phyloP scores from a whole-genome alignment of 2,113 vertebrate species.

The Mellivora capensis region DNA sequence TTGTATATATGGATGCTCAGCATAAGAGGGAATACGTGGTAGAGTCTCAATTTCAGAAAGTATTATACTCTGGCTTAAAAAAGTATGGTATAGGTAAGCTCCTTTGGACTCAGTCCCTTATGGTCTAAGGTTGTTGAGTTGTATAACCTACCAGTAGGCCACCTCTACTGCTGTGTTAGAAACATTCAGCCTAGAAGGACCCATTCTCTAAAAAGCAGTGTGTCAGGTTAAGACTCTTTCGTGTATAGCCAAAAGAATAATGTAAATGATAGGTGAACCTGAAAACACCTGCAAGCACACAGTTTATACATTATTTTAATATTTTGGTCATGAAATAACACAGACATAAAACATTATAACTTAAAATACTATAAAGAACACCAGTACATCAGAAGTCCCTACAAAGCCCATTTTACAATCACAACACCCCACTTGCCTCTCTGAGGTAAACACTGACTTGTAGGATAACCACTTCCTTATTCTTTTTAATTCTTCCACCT shows the following conservation, averaged over 20 bases:
- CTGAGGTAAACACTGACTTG: background rate
- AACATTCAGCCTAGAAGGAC: background rate
- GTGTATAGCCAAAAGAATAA: background rate
- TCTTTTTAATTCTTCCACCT: background rate
- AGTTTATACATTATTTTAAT: background rate
- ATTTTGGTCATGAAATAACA: background rate
- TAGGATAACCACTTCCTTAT: background rate
- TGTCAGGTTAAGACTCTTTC: background rate
- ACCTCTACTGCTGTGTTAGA: background rate
- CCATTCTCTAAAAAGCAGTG: background rate
- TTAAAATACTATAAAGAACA: background rate
- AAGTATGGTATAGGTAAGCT: background rate
- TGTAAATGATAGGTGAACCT: background rate
- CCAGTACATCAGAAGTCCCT: background rate
- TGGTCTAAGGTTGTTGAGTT: background rate
- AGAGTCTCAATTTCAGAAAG: background rate
- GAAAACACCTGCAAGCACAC: background rate
- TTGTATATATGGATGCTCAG: background rate
- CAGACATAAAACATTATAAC: background rate
- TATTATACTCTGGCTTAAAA: background rate
- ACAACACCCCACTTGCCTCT: background rate
- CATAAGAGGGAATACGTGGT: background rate
- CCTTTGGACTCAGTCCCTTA: background rate
- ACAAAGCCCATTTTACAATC: background rate
- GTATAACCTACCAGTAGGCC: background rate